Conservation (phyloP, 2,113 vertebrate species). For the Barnardius zonarius region DNA sequence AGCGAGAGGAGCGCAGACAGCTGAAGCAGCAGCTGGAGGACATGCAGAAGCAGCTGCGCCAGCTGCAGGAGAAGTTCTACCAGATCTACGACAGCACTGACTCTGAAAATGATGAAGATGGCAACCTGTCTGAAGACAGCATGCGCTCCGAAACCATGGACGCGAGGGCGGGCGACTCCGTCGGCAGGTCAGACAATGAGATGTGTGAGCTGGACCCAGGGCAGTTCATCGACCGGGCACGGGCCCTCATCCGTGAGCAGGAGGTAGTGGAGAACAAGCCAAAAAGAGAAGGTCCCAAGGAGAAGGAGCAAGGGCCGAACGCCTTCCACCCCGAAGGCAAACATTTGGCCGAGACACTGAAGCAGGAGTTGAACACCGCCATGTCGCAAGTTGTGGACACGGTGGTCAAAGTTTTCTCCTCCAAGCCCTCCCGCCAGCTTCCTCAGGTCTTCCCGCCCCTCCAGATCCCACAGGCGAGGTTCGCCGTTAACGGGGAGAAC, state of each 20-base stretch:
- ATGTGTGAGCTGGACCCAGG: constrained; percentile 91
- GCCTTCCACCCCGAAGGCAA: constrained; percentile 89
- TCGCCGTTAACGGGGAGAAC: constrained; percentile 88
- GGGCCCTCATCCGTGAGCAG: constrained; percentile 91
- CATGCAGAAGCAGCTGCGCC: constrained; percentile 99
- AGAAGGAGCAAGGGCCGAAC: constrained; percentile 79
- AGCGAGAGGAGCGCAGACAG: constrained; percentile 94
- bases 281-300: constrained; percentile 83
- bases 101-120: constrained; percentile 96
- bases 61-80: constrained; percentile 99
- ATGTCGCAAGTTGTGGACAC: constrained; percentile 98
- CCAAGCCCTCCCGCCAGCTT: constrained; percentile 86
- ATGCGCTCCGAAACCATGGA: constrained; percentile 91
- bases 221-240: constrained; percentile 90
- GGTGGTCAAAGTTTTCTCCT: constrained; percentile 94
- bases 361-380: constrained; percentile 96
- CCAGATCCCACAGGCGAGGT: constrained; percentile 85
- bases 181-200: constrained; percentile 85
- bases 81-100: constrained; percentile 99
- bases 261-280: constrained; percentile 84
- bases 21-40: constrained; percentile 98
- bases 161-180: constrained; percentile 74
- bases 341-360: constrained; percentile 93
- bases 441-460: constrained; percentile 91
- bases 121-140: constrained; percentile 96